A percentile compares a stretch with the other conserved stretches of the same genome.
Conservation (phyloP, 2,113 vertebrate genomes). For the Nycticorax nycticorax region DNA sequence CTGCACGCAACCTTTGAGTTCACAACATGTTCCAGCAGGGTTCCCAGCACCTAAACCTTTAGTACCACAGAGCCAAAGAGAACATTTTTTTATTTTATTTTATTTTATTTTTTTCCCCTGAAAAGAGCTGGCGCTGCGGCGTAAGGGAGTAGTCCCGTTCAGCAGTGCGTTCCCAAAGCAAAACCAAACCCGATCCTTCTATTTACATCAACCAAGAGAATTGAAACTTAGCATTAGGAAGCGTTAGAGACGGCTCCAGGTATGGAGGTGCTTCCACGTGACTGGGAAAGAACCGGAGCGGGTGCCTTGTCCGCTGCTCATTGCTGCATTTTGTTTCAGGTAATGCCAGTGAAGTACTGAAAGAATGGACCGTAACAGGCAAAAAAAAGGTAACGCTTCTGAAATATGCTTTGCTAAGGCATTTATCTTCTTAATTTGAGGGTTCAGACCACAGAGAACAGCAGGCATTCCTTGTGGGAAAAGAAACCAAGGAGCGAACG, state of each 20-base stretch:
- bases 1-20: not conserved
- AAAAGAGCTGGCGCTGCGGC: not conserved
- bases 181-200: not conserved
- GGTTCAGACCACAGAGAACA: too few species aligned
- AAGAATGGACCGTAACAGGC: conserved; percentile 94
- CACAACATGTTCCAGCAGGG: not conserved
- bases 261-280: not conserved
- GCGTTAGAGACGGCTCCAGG: not conserved
- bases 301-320: not conserved
- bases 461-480: not conserved
- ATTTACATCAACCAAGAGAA: not conserved
- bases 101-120: too few species aligned
- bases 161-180: not conserved
- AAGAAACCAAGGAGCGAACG: not conserved
- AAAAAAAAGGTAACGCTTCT: conserved; percentile 89
- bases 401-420: not conserved
- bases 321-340: conserved; percentile 69
- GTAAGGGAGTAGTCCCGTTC: not conserved
- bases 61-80: not conserved
- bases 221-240: not conserved
- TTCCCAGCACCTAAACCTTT: not conserved
- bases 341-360: conserved; percentile 90
- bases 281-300: not conserved
- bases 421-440: not conserved
- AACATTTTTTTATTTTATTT: not conserved